Percentiles rank a stretch among this genome's conserved stretches.
phyloP scores from a whole-genome alignment of 2,888 invertebrate species.

The Campopleginae sp. region DNA sequence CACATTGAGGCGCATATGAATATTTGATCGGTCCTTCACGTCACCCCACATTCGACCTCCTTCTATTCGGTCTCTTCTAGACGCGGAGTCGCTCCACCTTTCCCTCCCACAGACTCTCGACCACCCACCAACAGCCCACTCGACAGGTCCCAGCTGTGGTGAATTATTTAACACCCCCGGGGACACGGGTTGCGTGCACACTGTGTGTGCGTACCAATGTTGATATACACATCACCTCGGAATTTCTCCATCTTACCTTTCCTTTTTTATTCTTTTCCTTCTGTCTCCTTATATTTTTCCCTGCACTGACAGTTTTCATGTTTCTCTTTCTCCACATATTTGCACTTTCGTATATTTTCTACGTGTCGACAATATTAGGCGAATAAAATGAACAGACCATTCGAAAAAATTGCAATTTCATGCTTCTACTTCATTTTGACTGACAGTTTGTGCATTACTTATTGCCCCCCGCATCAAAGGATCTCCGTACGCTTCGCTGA shows the following conservation, averaged over 20 bases:
- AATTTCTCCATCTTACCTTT: slow-evolving; percentile 68
- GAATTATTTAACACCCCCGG: slow-evolving; percentile 83
- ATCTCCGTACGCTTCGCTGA: neutral
- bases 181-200: slow-evolving; percentile 74
- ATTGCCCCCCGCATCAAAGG: neutral
- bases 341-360: neutral
- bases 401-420: neutral
- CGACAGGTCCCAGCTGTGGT: slow-evolving; percentile 81
- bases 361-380: neutral
- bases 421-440: neutral
- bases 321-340: neutral
- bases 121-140: slow-evolving; percentile 78
- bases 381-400: neutral
- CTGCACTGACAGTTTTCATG: neutral
- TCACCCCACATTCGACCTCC: slow-evolving; percentile 72
- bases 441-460: neutral
- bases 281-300: slow-evolving; percentile 3
- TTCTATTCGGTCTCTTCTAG: slow-evolving; percentile 58
- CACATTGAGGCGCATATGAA: slow-evolving; percentile 81
- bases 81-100: slow-evolving; percentile 66
- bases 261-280: slow-evolving; percentile 63
- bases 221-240: slow-evolving; percentile 68
- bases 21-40: slow-evolving; percentile 83
- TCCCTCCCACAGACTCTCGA: slow-evolving; percentile 75
- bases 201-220: slow-evolving; percentile 75